Evolutionary conservation across 2,113 vertebrate genomes (phyloP).

Genomic region (Herpailurus yagouaroundi): DNA sequence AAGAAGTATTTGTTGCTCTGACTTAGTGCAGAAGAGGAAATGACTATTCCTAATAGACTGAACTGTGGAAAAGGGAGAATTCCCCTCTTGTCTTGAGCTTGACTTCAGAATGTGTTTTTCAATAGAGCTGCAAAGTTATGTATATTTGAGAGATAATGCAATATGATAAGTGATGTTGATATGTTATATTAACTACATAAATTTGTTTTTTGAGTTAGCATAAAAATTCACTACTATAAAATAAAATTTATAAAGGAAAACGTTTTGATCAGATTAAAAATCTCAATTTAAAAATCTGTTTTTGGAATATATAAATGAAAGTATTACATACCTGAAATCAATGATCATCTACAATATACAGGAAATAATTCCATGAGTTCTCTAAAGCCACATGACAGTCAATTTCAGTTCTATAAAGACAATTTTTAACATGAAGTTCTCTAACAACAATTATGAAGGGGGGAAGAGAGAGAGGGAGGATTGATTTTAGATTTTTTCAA

Average conservation of each 20-base stretch:
- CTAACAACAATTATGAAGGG: background rate
- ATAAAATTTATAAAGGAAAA: slow-evolving; percentile 8
- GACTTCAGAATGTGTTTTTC: background rate
- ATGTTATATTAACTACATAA: background rate
- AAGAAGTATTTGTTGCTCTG: background rate
- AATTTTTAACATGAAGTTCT: background rate
- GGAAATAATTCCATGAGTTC: background rate
- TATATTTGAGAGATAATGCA: background rate
- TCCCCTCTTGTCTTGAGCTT: background rate
- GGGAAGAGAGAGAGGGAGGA: background rate
- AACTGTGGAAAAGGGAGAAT: background rate
- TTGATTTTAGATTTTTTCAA: background rate
- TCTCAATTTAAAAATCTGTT: background rate
- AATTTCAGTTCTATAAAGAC: background rate
- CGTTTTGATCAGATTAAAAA: slow-evolving; percentile 8
- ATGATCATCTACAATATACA: background rate
- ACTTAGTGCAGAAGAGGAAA: background rate
- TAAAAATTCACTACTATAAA: background rate
- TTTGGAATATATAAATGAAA: background rate
- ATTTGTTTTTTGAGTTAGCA: background rate
- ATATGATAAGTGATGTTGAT: background rate
- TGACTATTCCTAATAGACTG: background rate
- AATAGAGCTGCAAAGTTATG: background rate
- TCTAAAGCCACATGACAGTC: background rate
- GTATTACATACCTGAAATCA: background rate